Percentiles rank a stretch among this genome's conserved stretches.
Evolutionary conservation across 2,797 vertebrate species (phyloP).

Genomic region (Cacajao melanocephalus): DNA sequence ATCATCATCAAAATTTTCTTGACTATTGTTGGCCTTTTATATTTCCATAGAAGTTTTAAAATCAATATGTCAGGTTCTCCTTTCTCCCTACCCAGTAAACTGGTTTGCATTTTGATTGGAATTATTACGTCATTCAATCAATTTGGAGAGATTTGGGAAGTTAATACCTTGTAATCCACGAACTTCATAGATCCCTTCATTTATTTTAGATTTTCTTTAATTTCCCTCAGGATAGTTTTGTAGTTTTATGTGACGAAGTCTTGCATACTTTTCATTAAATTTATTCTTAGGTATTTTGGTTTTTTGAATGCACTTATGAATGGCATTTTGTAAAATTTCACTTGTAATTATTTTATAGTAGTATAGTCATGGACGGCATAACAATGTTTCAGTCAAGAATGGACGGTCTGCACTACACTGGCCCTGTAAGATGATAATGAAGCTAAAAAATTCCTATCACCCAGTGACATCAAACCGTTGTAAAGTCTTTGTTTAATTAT

Average conservation of each 20-base stretch:
- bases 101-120: neutral
- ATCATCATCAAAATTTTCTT: neutral
- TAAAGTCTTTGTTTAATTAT: neutral
- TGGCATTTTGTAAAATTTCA: neutral
- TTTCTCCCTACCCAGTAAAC: neutral
- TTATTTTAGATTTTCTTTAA: neutral
- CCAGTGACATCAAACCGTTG: neutral
- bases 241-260: neutral
- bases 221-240: neutral
- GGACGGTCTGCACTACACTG: neutral
- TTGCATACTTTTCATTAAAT: neutral
- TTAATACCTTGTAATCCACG: neutral
- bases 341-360: neutral
- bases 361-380: neutral
- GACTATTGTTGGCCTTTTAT: neutral
- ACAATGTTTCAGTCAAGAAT: neutral
- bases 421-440: neutral
- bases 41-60: neutral
- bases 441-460: neutral
- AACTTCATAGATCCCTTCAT: neutral
- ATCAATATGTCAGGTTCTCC: neutral
- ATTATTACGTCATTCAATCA: neutral
- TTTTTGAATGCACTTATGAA: neutral
- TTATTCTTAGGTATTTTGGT: neutral
- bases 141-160: neutral